These are phyloP conservation scores for Paelopatides confundens DNA, from an alignment of 53 echinoderm and acorn worm species.

Conservation along the genomic window DNA sequence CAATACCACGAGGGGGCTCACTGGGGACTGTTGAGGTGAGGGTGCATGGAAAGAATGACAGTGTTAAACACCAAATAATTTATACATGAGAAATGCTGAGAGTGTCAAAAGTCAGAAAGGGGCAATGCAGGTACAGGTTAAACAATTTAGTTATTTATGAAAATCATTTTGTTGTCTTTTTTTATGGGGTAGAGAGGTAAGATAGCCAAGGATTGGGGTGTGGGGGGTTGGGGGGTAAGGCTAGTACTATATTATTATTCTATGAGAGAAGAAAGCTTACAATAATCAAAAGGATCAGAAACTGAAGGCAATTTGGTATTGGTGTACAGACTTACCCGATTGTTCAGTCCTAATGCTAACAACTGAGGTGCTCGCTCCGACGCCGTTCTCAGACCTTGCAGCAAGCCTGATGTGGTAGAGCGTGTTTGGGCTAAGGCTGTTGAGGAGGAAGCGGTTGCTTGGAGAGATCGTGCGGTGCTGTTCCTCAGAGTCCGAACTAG, in stretches of 20 bases:
- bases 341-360: slow-evolving; percentile 87
- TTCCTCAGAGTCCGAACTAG: slow-evolving; percentile 63
- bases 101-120: too few relatives aligned
- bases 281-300: too few relatives aligned
- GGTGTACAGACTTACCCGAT: slow-evolving; percentile 72
- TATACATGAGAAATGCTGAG: too few relatives aligned
- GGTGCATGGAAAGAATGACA: background rate
- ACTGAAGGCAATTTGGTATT: too few relatives aligned
- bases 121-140: too few relatives aligned
- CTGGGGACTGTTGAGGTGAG: slow-evolving; percentile 67
- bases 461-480: slow-evolving; percentile 80
- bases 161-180: too few relatives aligned
- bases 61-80: background rate
- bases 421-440: slow-evolving; percentile 87
- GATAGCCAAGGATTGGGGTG: too few relatives aligned
- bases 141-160: too few relatives aligned
- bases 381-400: slow-evolving; percentile 80
- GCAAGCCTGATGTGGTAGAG: slow-evolving; percentile 91
- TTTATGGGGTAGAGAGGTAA: too few relatives aligned
- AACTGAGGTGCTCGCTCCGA: slow-evolving; percentile 84
- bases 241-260: too few relatives aligned
- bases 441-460: slow-evolving; percentile 60
- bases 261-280: too few relatives aligned
- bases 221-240: too few relatives aligned
- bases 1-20: slow-evolving; percentile 87